Conservation (phyloP, 2,113 vertebrate genomes). For the Sinocyclocheilus maitianheensis region DNA sequence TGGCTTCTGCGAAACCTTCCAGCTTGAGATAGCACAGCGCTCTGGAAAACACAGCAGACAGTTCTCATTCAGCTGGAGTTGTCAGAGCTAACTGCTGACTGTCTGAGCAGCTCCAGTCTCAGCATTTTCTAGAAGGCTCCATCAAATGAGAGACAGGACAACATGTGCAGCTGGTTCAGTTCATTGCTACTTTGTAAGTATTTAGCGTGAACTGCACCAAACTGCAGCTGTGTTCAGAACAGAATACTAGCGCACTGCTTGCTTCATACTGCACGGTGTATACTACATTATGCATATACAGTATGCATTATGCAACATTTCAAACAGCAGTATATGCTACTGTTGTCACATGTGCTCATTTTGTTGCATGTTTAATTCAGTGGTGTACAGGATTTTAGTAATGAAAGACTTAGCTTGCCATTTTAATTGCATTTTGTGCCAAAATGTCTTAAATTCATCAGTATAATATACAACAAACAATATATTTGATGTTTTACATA, state of each 20-base stretch:
- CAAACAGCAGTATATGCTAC: background rate
- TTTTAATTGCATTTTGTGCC: background rate
- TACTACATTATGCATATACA: background rate
- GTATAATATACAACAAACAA: too few relatives aligned
- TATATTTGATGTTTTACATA: too few relatives aligned
- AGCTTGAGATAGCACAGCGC: constrained; percentile 91
- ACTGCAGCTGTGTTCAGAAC: background rate
- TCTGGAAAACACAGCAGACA: constrained; percentile 69
- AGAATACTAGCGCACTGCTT: background rate
- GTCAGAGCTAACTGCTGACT: constrained; percentile 16
- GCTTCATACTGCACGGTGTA: background rate
- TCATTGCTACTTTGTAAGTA: background rate
- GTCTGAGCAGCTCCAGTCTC: constrained; percentile 13
- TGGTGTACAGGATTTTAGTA: background rate
- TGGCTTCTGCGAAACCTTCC: constrained; percentile 84
- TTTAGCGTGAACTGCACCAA: background rate
- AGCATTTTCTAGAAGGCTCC: constrained; percentile 7
- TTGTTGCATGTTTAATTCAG: background rate
- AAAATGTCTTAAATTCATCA: too few relatives aligned
- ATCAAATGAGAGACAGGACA: background rate
- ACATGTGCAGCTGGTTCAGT: constrained; percentile 3
- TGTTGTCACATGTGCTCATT: background rate
- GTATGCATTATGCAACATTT: background rate
- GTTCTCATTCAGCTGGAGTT: background rate
- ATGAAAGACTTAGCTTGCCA: background rate